Percentiles rank a stretch among this genome's conserved stretches.
phyloP scores from a whole-genome alignment of 2,888 invertebrate species.

The Heliconius ismenius region DNA sequence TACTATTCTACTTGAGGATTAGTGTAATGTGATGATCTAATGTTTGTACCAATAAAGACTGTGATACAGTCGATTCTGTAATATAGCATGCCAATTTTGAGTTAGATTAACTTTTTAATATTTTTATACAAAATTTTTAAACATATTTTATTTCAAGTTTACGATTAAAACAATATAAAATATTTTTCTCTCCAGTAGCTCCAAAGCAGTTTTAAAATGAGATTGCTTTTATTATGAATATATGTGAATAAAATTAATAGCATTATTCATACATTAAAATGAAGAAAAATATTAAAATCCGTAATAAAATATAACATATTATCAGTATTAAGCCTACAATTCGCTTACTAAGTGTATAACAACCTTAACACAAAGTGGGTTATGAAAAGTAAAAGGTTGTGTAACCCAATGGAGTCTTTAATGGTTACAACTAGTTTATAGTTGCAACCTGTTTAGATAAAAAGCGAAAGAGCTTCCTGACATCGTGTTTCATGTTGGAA shows the following conservation, averaged over 20 bases:
- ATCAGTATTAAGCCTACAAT: not conserved
- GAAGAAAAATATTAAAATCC: no score
- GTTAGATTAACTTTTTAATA: not conserved
- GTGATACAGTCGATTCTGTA: not conserved
- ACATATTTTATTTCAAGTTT: not conserved
- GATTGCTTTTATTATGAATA: not conserved
- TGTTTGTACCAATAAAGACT: constrained; percentile 21
- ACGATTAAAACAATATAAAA: not conserved
- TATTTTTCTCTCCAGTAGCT: no score
- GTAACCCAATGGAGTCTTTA: constrained; percentile 46
- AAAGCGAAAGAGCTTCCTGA: constrained; percentile 29
- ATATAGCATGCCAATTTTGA: constrained; percentile 15
- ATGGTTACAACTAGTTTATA: constrained; percentile 44
- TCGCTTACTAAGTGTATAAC: constrained; percentile 33
- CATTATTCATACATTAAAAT: no score
- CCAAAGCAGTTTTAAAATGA: not conserved
- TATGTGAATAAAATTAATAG: no score
- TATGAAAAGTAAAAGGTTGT: constrained; percentile 57
- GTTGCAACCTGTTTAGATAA: constrained; percentile 42
- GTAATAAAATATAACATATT: not conserved
- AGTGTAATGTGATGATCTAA: constrained; percentile 31
- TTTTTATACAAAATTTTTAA: not conserved
- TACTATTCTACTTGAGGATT: not conserved
- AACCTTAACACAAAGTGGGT: constrained; percentile 48
- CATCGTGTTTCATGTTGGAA: constrained; percentile 15